A percentile compares a stretch with the other conserved stretches of the same genome.
Conservation (phyloP, 2,113 vertebrate species). For the Platysteira castanea region DNA sequence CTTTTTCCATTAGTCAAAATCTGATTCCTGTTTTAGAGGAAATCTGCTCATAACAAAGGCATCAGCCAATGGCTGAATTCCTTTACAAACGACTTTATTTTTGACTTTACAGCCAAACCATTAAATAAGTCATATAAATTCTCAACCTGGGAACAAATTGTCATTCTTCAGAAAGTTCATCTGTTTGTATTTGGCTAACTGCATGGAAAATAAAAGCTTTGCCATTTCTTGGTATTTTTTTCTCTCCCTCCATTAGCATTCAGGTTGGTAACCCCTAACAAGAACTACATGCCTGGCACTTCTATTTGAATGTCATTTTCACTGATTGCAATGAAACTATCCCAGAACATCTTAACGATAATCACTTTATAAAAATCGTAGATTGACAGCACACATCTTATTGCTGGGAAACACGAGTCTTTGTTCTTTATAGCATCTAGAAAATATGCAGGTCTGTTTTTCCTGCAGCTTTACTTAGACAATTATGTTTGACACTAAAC, state of each 20-base stretch:
- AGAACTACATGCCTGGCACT: background rate
- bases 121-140: constrained; percentile 41
- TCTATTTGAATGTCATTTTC: background rate
- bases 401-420: background rate
- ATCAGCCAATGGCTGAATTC: constrained; percentile 33
- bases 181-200: constrained; percentile 11
- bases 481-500: background rate
- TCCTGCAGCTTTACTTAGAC: background rate
- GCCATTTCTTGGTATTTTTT: background rate
- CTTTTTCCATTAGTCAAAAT: constrained; percentile 50
- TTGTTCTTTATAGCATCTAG: background rate
- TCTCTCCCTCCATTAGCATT: background rate
- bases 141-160: constrained; percentile 46
- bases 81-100: constrained; percentile 50
- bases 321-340: background rate
- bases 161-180: constrained; percentile 42
- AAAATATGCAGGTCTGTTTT: background rate
- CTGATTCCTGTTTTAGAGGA: constrained; percentile 25
- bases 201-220: constrained; percentile 32
- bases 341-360: background rate
- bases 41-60: constrained; percentile 17
- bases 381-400: background rate
- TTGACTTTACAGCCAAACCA: constrained; percentile 53
- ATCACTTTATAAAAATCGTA: background rate
- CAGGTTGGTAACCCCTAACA: background rate